phyloP scores from a whole-genome alignment of 1,140 invertebrate species.

The Aphaenogaster floridana region DNA sequence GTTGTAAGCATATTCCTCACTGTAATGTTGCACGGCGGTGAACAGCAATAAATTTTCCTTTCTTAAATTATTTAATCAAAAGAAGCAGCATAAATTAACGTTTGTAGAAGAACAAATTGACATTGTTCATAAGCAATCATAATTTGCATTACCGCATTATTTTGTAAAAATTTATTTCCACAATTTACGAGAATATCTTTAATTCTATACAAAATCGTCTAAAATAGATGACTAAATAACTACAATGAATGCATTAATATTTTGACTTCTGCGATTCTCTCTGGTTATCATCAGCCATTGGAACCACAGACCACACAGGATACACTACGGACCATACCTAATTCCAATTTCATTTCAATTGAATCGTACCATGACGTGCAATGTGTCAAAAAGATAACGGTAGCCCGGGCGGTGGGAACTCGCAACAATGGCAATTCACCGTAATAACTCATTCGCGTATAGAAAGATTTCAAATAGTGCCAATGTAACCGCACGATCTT shows the following conservation, averaged over 20 bases:
- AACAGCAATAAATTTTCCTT: slow-evolving; percentile 24
- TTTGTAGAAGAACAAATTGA: slow-evolving; percentile 12
- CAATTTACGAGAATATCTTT: not conserved
- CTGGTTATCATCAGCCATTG: slow-evolving; percentile 29
- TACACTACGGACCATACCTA: slow-evolving; percentile 57
- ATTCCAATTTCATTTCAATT: slow-evolving; percentile 73
- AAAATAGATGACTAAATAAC: slow-evolving; percentile 22
- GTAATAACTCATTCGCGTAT: slow-evolving; percentile 75
- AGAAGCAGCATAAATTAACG: not conserved
- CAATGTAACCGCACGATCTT: slow-evolving; percentile 53
- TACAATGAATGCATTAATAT: slow-evolving; percentile 60
- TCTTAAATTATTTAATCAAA: not conserved
- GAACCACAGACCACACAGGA: slow-evolving; percentile 44
- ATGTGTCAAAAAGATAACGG: slow-evolving; percentile 75
- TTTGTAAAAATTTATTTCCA: not conserved
- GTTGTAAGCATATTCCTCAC: not conserved
- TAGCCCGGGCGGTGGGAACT: slow-evolving; percentile 54
- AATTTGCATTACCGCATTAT: not conserved
- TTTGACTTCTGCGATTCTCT: slow-evolving; percentile 59
- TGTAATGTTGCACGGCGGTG: not conserved
- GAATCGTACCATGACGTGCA: slow-evolving; percentile 65
- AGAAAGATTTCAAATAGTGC: slow-evolving; percentile 73
- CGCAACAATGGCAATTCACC: slow-evolving; percentile 74
- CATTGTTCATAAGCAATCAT: not conserved
- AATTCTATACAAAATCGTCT: not conserved